phyloP scores from a whole-genome alignment of 2,113 vertebrate species.

The Pachypanchax playfairii region DNA sequence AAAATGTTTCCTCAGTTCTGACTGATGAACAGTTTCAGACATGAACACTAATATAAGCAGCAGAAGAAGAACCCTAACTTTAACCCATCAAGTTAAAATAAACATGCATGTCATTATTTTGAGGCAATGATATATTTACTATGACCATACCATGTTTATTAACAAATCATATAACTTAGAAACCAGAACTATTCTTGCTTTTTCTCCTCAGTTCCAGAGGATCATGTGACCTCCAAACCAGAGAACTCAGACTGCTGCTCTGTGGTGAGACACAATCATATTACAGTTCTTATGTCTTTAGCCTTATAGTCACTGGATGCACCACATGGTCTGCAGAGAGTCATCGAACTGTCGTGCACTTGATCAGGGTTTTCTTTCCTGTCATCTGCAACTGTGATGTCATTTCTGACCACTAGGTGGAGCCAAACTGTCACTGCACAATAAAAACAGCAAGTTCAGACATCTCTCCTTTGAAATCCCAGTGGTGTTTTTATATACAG shows the following conservation, averaged over 20 bases:
- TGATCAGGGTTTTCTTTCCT: neutral
- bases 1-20: too few relatives aligned
- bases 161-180: too few relatives aligned
- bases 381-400: neutral
- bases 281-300: neutral
- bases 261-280: conserved; percentile 41
- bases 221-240: conserved; percentile 40
- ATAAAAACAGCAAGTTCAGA: conserved; percentile 10
- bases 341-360: neutral
- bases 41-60: too few relatives aligned
- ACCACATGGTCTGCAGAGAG: neutral
- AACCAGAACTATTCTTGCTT: neutral
- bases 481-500: neutral
- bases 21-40: too few relatives aligned
- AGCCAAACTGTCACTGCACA: neutral
- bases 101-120: too few relatives aligned
- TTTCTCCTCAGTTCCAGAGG: conserved; percentile 45
- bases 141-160: too few relatives aligned
- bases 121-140: too few relatives aligned
- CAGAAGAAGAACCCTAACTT: too few relatives aligned
- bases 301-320: neutral
- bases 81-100: too few relatives aligned
- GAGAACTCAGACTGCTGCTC: conserved; percentile 66
- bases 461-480: too few relatives aligned
- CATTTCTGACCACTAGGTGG: conserved; percentile 41